Conservation (phyloP, 2,113 vertebrate genomes). For the Xerus inauris region DNA sequence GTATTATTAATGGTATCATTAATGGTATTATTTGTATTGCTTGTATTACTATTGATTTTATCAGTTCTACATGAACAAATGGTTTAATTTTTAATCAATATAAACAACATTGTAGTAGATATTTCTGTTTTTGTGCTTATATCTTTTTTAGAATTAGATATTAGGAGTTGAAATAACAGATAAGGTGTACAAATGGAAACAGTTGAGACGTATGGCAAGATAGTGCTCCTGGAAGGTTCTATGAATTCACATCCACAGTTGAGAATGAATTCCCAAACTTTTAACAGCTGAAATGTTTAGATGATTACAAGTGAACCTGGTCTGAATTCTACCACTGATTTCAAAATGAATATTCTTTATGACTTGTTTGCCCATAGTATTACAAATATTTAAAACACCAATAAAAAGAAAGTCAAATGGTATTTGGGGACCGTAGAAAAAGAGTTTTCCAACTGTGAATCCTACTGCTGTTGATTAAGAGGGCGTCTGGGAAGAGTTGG, state of each 20-base stretch:
- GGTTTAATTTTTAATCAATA: neutral
- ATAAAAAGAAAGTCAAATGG: conserved; percentile 54
- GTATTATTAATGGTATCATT: neutral
- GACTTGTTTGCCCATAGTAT: conserved; percentile 30
- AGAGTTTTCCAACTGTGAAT: conserved; percentile 76
- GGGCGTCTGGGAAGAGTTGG: conserved; percentile 81
- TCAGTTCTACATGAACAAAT: neutral
- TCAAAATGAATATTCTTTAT: conserved; percentile 61
- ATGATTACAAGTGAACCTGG: neutral
- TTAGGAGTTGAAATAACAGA: neutral
- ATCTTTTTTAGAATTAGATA: conserved; percentile 13
- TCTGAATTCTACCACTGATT: neutral
- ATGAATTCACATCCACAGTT: neutral
- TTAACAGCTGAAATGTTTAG: neutral
- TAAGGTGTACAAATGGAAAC: neutral
- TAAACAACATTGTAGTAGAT: neutral
- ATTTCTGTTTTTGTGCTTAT: neutral
- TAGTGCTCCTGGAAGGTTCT: neutral
- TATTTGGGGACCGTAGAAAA: conserved; percentile 62
- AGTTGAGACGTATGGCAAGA: neutral
- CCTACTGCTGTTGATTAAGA: conserved; percentile 81
- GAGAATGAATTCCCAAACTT: neutral
- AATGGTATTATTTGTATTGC: neutral
- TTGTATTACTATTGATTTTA: neutral
- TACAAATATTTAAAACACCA: conserved; percentile 63